A percentile compares a stretch with the other conserved stretches of the same genome.
phyloP scores from a whole-genome alignment of 1,140 invertebrate genomes.

The Drosophila guanche region DNA sequence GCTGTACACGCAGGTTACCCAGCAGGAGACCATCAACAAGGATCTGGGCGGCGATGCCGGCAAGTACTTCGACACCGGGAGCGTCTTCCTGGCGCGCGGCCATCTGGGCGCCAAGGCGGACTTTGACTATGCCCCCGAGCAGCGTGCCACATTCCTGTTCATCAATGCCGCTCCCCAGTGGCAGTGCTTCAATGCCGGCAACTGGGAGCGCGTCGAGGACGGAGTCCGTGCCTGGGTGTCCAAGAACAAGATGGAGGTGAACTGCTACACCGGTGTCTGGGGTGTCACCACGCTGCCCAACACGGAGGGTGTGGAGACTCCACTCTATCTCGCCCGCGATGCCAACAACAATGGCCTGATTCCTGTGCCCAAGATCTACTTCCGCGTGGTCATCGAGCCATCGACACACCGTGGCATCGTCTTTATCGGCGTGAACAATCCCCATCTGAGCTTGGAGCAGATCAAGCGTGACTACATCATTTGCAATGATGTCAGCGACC shows the following conservation, averaged over 20 bases:
- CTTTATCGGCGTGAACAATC: slow-evolving; percentile 87
- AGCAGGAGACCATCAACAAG: slow-evolving; percentile 68
- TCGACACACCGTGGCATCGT: slow-evolving; percentile 84
- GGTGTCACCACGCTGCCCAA: slow-evolving; percentile 85
- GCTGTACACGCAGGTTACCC: slow-evolving; percentile 74
- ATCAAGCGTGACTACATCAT: slow-evolving; percentile 84
- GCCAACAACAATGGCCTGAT: slow-evolving; percentile 79
- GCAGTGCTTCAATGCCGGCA: slow-evolving; percentile 87
- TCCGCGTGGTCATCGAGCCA: slow-evolving; percentile 86
- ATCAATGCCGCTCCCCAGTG: slow-evolving; percentile 87
- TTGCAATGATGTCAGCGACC: slow-evolving; percentile 84
- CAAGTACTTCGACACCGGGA: slow-evolving; percentile 62
- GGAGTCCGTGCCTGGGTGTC: slow-evolving; percentile 83
- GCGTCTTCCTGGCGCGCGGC: slow-evolving; percentile 85
- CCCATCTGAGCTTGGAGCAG: slow-evolving; percentile 83
- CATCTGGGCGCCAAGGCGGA: slow-evolving; percentile 89
- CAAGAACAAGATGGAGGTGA: slow-evolving; percentile 80
- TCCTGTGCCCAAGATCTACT: slow-evolving; percentile 86
- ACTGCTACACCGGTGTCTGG: slow-evolving; percentile 86
- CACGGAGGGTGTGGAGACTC: slow-evolving; percentile 79
- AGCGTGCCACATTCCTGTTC: slow-evolving; percentile 88
- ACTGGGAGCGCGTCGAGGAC: slow-evolving; percentile 86
- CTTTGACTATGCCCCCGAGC: slow-evolving; percentile 86
- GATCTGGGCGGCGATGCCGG: slow-evolving; percentile 73
- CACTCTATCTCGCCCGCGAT: slow-evolving; percentile 84